A percentile compares a stretch with the other conserved stretches of the same genome.
Evolutionary conservation across 53 echinoderm and acorn worm species (phyloP).

Genomic region (Zoroaster sp.): DNA sequence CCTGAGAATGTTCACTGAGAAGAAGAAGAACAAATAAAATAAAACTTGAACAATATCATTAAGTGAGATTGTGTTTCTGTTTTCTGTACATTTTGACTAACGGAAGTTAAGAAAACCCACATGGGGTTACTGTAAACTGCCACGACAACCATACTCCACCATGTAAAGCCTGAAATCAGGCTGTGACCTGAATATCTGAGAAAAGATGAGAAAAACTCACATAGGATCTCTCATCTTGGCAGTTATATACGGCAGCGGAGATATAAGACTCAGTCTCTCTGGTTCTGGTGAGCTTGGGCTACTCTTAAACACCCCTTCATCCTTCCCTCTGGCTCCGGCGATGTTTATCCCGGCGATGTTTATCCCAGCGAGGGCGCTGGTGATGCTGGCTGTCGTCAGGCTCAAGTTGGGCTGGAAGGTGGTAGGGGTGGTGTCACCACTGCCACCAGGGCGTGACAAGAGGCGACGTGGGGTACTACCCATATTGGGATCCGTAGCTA

Average conservation of each 20-base stretch:
- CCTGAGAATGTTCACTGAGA: too few relatives aligned
- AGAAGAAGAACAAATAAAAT: too few relatives aligned
- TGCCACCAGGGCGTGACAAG: constrained; percentile 30
- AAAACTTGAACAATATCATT: too few relatives aligned
- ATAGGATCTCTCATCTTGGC: constrained; percentile 40
- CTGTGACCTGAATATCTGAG: background rate
- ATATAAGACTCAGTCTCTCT: constrained; percentile 28
- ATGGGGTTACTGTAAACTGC: too few relatives aligned
- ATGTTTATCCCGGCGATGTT: background rate
- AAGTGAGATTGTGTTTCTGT: too few relatives aligned
- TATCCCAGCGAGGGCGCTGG: constrained; percentile 20
- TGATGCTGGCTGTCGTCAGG: constrained; percentile 12
- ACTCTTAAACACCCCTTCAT: constrained; percentile 11
- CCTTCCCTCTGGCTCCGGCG: background rate
- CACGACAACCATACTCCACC: too few relatives aligned
- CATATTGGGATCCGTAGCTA: constrained; percentile 33
- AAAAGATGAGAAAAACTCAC: constrained; percentile 12
- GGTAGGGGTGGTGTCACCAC: constrained; percentile 48
- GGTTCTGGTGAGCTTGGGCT: constrained; percentile 16
- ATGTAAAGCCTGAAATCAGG: background rate
- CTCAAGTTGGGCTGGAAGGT: constrained; percentile 23
- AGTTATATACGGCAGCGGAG: constrained; percentile 28
- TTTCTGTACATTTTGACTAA: too few relatives aligned
- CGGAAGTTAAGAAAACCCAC: too few relatives aligned
- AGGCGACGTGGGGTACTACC: constrained; percentile 25